Evolutionary conservation across 1,140 invertebrate species (phyloP), one percentile per base, ranked within the genome.

Genomic region (Aphidius gifuensis): DNA sequence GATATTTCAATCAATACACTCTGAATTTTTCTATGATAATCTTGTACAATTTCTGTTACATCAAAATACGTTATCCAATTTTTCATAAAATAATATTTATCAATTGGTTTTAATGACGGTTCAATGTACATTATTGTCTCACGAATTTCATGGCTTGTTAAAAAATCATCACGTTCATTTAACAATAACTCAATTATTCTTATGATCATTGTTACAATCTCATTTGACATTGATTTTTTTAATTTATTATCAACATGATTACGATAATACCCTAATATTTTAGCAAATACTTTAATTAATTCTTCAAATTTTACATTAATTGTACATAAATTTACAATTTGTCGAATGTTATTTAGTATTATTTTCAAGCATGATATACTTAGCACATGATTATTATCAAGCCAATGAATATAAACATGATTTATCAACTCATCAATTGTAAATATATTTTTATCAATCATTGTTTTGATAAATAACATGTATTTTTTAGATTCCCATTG

Each of bases 331-430:
- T 8, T 21, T 4, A 64, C 38, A 0, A 71, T 21, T 43, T 66
- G 65, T 7, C 60, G 44, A 6, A 73, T 45, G 32, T 45, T 60
- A 39, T 56, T 57, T 5, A 79, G 23, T 9, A 72, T 40, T 4
- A 44, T 62, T 0, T 48, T 59, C 0, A 77, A 9, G 23, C 68
- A 64, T 4, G 9, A 49, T 2, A 44, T 23, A 0, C 16, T 32
- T 32, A 67, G 54, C 39, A 69, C 68, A 7, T 9, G 5, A 11
- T 69, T 50, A 1, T 44, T 42, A 1, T 67, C 21, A 6, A 81
- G 58, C 40, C 65, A 72, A 0, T 75, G 71, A 16, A 71, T 68
- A 9, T 74, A 71, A 47, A 80, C 65, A 38, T 67, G 66, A 16
- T 74, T 74, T 5, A 78, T 54, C 1, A 78, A 11, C 6, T 76